These are phyloP conservation scores for Pammene aurita DNA, from an alignment of 2,888 invertebrate genomes.

Conservation along the genomic window DNA sequence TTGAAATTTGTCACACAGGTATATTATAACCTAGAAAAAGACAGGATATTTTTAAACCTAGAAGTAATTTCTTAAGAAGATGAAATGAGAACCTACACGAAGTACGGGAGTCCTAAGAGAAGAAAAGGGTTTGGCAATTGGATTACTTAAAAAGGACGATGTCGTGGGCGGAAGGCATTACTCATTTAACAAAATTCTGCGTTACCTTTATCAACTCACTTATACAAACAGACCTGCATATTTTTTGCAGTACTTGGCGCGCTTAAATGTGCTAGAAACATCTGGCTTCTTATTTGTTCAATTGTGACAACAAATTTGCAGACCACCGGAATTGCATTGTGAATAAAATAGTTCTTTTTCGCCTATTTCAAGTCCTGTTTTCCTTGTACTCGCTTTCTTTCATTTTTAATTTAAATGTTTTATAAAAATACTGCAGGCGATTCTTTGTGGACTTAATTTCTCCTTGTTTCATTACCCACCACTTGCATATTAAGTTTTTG, in stretches of 20 bases:
- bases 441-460: not conserved
- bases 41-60: no score
- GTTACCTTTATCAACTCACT: not conserved
- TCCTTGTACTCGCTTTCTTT: not conserved
- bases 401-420: not conserved
- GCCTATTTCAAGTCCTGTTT: constrained; percentile 2
- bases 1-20: no score
- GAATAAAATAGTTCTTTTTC: constrained; percentile 21
- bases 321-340: constrained; percentile 27
- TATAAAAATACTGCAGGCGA: not conserved
- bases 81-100: no score
- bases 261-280: constrained; percentile 31
- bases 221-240: constrained; percentile 15
- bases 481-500: no score
- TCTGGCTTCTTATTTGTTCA: constrained; percentile 27
- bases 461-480: no score
- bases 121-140: no score
- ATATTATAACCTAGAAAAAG: no score
- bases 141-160: no score
- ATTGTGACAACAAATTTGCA: constrained; percentile 29
- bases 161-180: no score
- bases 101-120: no score
- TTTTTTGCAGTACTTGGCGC: constrained; percentile 22
- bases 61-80: no score
- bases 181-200: not conserved